Percentiles rank a stretch among this genome's conserved stretches.
phyloP scores from a whole-genome alignment of 2,113 vertebrate genomes.

The Fregata magnificens region DNA sequence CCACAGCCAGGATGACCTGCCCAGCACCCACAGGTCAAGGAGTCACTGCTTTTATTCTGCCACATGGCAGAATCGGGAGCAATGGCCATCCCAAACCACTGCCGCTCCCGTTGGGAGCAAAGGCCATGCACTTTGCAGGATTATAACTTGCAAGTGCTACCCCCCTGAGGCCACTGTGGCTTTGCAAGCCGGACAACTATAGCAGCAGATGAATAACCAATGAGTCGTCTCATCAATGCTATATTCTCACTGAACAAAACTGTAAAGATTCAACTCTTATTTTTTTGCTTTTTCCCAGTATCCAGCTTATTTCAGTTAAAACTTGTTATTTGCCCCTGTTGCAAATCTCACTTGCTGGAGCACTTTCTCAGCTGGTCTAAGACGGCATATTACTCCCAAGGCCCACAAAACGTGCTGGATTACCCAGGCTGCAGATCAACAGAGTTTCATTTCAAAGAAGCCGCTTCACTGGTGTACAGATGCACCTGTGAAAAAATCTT shows the following conservation, averaged over 20 bases:
- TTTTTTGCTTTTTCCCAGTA: background rate
- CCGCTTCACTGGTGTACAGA: background rate
- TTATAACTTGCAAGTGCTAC: background rate
- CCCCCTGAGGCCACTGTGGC: background rate
- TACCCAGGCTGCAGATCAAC: background rate
- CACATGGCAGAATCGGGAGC: rapidly evolving
- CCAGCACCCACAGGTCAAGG: background rate
- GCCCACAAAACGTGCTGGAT: background rate
- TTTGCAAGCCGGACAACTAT: background rate
- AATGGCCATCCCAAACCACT: rapidly evolving
- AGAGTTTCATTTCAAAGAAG: background rate
- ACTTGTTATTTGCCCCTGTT: background rate
- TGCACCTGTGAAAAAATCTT: background rate
- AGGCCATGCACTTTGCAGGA: background rate
- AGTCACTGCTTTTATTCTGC: background rate
- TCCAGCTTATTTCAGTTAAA: background rate
- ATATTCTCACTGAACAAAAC: background rate
- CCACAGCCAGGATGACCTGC: background rate
- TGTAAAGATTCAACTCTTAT: background rate
- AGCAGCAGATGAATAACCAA: background rate
- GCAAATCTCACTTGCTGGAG: background rate
- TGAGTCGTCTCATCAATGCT: background rate
- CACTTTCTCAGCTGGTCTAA: background rate
- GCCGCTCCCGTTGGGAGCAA: background rate
- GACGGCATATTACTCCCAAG: background rate